These are phyloP conservation scores for Volucella inanis DNA, from an alignment of 2,888 invertebrate species.

Conservation along the genomic window DNA sequence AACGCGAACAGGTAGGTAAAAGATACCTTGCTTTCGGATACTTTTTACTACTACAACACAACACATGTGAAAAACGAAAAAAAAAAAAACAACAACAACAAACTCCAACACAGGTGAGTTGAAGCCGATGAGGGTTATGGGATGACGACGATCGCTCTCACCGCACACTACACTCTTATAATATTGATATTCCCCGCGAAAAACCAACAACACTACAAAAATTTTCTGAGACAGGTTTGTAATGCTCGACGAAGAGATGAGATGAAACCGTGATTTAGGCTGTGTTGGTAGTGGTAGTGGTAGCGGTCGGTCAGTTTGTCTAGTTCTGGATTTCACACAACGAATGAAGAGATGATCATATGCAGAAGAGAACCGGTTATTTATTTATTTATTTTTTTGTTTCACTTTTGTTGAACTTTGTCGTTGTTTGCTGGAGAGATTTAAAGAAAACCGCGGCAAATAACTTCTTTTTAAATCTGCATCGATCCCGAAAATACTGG, in stretches of 20 bases:
- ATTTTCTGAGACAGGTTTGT: conserved; percentile 16
- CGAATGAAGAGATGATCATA: conserved; percentile 21
- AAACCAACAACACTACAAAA: conserved; percentile 30
- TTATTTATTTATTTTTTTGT: conserved; percentile 25
- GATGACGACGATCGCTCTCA: conserved; percentile 9
- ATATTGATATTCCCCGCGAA: conserved; percentile 14
- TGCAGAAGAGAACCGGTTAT: conserved; percentile 1
- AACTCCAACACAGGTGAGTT: conserved; percentile 67
- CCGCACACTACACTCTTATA: conserved; percentile 30
- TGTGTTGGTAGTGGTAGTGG: conserved; percentile 12
- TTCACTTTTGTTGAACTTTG: background rate
- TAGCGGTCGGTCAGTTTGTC: background rate
- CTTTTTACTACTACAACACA: conserved; percentile 2
- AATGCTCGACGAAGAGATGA: conserved; percentile 17
- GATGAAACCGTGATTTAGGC: background rate
- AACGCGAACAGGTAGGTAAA: conserved; percentile 59
- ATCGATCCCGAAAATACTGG: background rate
- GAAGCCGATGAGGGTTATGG: conserved; percentile 16
- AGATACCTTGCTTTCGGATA: conserved; percentile 1
- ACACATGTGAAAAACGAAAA: conserved; percentile 23
- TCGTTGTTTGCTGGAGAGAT: background rate
- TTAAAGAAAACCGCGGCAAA: background rate
- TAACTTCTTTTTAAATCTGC: background rate
- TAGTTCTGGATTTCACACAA: conserved; percentile 7
- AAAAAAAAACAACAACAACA: conserved; percentile 52